Percentiles rank a stretch among this genome's conserved stretches.
phyloP scores from a whole-genome alignment of 2,888 invertebrate genomes.

The Chloroclysta siterata region DNA sequence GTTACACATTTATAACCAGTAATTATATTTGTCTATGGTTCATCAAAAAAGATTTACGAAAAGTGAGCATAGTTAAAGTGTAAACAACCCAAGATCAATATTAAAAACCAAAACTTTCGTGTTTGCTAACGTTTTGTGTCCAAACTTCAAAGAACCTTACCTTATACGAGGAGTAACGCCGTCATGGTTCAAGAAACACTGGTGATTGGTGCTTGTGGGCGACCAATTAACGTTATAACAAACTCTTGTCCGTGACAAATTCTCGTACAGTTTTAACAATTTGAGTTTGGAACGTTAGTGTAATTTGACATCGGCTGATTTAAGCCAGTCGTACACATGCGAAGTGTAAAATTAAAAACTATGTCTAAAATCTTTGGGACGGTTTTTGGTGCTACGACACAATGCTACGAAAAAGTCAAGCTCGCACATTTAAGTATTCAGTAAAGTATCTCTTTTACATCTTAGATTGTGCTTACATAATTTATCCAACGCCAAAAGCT shows the following conservation, averaged over 20 bases:
- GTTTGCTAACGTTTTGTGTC: slow-evolving; percentile 48
- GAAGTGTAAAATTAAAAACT: slow-evolving; percentile 26
- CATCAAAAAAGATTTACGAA: slow-evolving; percentile 67
- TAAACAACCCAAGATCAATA: slow-evolving; percentile 73
- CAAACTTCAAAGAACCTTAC: slow-evolving; percentile 19
- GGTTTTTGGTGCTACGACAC: too few species aligned
- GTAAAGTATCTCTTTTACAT: too few species aligned
- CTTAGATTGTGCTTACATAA: too few species aligned
- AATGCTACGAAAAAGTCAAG: not conserved
- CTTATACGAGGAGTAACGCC: slow-evolving; percentile 5
- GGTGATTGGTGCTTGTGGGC: slow-evolving; percentile 61
- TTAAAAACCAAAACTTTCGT: slow-evolving; percentile 69
- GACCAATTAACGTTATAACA: slow-evolving; percentile 80
- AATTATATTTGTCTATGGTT: slow-evolving; percentile 73
- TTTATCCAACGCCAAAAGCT: too few species aligned
- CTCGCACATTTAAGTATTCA: too few species aligned
- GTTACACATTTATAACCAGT: slow-evolving; percentile 30
- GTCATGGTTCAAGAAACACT: slow-evolving; percentile 44
- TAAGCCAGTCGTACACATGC: slow-evolving; percentile 52
- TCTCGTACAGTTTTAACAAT: slow-evolving; percentile 83
- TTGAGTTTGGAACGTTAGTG: slow-evolving; percentile 70
- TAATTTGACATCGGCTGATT: slow-evolving; percentile 70
- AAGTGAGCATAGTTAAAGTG: slow-evolving; percentile 70
- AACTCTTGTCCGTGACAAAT: slow-evolving; percentile 78
- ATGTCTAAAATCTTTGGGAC: not conserved